A percentile compares a stretch with the other conserved stretches of the same genome.
Evolutionary conservation across 1,140 invertebrate species (phyloP).

Genomic region (Calephelis nemesis): DNA sequence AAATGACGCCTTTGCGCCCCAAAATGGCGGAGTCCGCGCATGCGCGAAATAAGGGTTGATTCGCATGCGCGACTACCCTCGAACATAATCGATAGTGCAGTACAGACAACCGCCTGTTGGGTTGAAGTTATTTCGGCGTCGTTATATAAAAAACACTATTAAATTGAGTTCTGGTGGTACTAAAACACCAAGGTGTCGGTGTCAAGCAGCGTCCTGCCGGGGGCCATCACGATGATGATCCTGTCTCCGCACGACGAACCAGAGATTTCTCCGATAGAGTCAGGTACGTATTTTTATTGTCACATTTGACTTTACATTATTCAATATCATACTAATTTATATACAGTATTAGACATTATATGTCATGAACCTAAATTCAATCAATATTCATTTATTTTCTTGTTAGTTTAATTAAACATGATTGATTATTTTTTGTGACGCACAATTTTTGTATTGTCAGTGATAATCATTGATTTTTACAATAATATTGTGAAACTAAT

Average conservation of each 20-base stretch:
- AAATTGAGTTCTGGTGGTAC: slow-evolving; percentile 41
- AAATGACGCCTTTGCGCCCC: slow-evolving; percentile 61
- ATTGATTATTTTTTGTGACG: slow-evolving; percentile 7
- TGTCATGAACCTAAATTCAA: no score
- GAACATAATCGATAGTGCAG: slow-evolving; percentile 67
- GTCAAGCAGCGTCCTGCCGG: slow-evolving; percentile 62
- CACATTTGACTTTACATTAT: background rate
- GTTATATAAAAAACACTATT: slow-evolving; percentile 37
- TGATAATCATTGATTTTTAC: slow-evolving; percentile 7
- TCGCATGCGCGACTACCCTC: slow-evolving; percentile 55
- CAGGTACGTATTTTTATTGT: slow-evolving; percentile 48
- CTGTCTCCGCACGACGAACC: slow-evolving; percentile 56
- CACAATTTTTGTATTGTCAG: slow-evolving; percentile 17
- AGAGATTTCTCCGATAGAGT: slow-evolving; percentile 57
- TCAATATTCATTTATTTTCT: background rate
- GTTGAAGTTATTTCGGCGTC: slow-evolving; percentile 46
- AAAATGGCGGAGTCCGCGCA: slow-evolving; percentile 44
- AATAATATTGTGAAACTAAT: background rate
- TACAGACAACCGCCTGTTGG: slow-evolving; percentile 67
- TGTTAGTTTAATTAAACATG: background rate
- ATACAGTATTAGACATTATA: background rate
- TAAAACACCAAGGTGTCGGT: slow-evolving; percentile 66
- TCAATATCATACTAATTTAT: background rate
- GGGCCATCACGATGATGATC: slow-evolving; percentile 69
- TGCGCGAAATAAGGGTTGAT: slow-evolving; percentile 33